Percentiles rank a stretch among this genome's conserved stretches.
Evolutionary conservation across 2,113 vertebrate genomes (phyloP).

Genomic region (Nothobranchius kuhntae): DNA sequence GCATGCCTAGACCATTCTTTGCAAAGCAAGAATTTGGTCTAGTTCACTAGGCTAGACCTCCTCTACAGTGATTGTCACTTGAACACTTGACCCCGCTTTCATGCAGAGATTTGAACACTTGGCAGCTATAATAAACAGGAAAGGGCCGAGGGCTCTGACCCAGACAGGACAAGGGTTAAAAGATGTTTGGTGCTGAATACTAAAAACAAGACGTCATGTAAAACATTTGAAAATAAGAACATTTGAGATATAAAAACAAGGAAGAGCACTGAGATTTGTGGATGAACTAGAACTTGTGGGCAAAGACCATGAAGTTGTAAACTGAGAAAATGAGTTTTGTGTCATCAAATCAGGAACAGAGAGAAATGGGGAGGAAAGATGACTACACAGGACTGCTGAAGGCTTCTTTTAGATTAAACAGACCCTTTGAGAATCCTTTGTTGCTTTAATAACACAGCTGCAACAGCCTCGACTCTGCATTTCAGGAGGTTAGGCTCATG

Average conservation of each 20-base stretch:
- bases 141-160: constrained; percentile 13
- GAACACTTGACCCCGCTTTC: constrained; percentile 8
- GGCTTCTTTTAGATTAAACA: constrained; percentile 38
- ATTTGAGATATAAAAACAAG: background rate
- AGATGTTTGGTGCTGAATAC: too few species aligned
- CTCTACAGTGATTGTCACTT: constrained; percentile 16
- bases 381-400: constrained; percentile 19
- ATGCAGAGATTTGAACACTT: constrained; percentile 13
- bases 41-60: constrained; percentile 1
- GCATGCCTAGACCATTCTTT: too few species aligned
- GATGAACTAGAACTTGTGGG: constrained; percentile 12
- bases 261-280: background rate
- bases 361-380: background rate
- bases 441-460: constrained; percentile 24
- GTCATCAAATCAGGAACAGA: background rate
- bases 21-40: too few species aligned
- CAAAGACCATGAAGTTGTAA: constrained; percentile 7
- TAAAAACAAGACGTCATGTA: too few species aligned
- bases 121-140: constrained; percentile 6
- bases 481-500: constrained; percentile 15
- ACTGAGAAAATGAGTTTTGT: background rate
- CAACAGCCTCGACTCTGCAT: constrained; percentile 26
- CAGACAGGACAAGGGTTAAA: constrained; percentile 19
- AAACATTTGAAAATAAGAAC: background rate
- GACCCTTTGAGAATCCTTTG: constrained; percentile 21